These are phyloP conservation scores for Oryzaephilus surinamensis DNA, from an alignment of 1,140 invertebrate genomes.

Conservation along the genomic window DNA sequence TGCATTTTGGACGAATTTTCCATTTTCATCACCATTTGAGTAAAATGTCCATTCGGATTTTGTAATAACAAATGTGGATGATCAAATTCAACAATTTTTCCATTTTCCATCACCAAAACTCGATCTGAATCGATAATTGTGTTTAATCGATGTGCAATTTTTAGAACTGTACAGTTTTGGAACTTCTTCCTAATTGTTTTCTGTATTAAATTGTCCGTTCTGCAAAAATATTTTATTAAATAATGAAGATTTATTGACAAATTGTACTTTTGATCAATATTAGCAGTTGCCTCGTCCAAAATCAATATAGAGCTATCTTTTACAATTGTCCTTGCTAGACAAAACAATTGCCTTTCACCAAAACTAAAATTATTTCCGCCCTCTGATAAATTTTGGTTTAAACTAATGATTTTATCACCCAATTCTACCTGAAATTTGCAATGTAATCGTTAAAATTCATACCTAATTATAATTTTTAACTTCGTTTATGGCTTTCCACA, in stretches of 20 bases:
- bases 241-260: too few species aligned
- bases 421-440: conserved; percentile 33
- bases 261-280: conserved; percentile 56
- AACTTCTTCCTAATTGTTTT: conserved; percentile 59
- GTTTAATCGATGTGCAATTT: conserved; percentile 71
- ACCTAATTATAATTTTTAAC: too few species aligned
- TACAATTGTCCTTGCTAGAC: conserved; percentile 64
- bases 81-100: conserved; percentile 57
- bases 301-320: conserved; percentile 65
- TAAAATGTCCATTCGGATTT: conserved; percentile 49
- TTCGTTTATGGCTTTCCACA: conserved; percentile 30
- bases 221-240: too few species aligned
- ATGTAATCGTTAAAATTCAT: too few species aligned
- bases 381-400: conserved; percentile 36
- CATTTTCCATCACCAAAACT: conserved; percentile 62
- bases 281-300: conserved; percentile 64
- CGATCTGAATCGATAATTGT: conserved; percentile 71
- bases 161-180: conserved; percentile 66
- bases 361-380: conserved; percentile 58
- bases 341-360: conserved; percentile 72
- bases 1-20: too few species aligned
- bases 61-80: conserved; percentile 53
- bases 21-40: too few species aligned
- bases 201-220: conserved; percentile 57
- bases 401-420: conserved; percentile 20